These are phyloP conservation scores for Poeciliopsis paucimaculata DNA, from an alignment of 2,797 vertebrate genomes.

Conservation along the genomic window DNA sequence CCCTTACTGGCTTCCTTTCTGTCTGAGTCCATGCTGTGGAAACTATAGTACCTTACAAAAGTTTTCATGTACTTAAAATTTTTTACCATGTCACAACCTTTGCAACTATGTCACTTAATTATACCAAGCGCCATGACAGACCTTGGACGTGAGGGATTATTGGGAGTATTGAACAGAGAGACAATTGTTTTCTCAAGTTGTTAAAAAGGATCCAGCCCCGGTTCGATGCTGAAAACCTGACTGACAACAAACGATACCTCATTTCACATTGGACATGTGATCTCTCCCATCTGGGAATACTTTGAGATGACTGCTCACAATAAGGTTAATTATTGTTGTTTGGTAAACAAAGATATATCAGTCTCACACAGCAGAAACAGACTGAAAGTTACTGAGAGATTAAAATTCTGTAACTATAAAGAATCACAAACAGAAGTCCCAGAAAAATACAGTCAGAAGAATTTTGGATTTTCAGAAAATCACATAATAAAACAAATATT, in stretches of 20 bases:
- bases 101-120: too few relatives aligned
- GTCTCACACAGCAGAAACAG: neutral
- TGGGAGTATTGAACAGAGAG: too few relatives aligned
- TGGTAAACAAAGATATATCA: neutral
- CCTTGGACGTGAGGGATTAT: too few relatives aligned
- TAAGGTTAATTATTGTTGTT: too few relatives aligned
- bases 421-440: neutral
- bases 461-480: neutral
- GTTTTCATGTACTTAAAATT: neutral
- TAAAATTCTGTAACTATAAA: too few relatives aligned
- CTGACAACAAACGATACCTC: neutral
- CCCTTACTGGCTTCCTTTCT: neutral
- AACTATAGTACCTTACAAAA: neutral
- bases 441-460: neutral
- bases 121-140: too few relatives aligned
- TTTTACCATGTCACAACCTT: neutral
- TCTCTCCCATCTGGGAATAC: too few relatives aligned
- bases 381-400: neutral
- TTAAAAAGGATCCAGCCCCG: neutral
- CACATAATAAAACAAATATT: neutral
- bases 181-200: too few relatives aligned
- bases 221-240: neutral
- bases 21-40: neutral
- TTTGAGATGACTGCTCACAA: too few relatives aligned
- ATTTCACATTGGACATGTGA: neutral